These are phyloP conservation scores for Dendroctonus ponderosae DNA, from an alignment of 1,140 invertebrate species.

Conservation along the genomic window DNA sequence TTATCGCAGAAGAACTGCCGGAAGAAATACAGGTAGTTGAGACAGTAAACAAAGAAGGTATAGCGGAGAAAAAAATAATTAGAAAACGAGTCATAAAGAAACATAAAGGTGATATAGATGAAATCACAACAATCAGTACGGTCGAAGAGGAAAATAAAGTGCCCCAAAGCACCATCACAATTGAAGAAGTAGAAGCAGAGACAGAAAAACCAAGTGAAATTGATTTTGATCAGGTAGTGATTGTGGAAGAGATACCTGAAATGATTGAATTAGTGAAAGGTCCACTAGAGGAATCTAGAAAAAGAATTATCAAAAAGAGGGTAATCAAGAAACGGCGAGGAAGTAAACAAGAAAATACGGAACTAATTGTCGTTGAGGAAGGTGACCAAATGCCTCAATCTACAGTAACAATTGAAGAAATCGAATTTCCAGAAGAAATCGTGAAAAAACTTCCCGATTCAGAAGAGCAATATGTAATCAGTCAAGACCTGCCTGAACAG, in stretches of 20 bases:
- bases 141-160: constrained; percentile 53
- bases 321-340: constrained; percentile 47
- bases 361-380: constrained; percentile 48
- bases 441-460: constrained; percentile 46
- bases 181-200: constrained; percentile 36
- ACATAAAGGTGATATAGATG: constrained; percentile 48
- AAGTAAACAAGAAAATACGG: constrained; percentile 45
- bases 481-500: constrained; percentile 38
- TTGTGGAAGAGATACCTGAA: constrained; percentile 43
- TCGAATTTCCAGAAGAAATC: constrained; percentile 41
- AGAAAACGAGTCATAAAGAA: constrained; percentile 51
- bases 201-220: constrained; percentile 32
- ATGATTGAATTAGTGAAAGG: constrained; percentile 42
- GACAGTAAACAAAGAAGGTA: constrained; percentile 39
- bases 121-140: constrained; percentile 54
- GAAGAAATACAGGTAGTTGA: constrained; percentile 47
- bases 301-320: constrained; percentile 48
- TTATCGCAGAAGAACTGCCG: constrained; percentile 45
- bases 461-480: constrained; percentile 41
- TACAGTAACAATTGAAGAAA: constrained; percentile 49
- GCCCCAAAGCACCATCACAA: constrained; percentile 49
- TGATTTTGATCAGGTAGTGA: constrained; percentile 37
- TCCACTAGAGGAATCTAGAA: constrained; percentile 46
- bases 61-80: constrained; percentile 47
- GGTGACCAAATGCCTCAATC: constrained; percentile 50